Conservation (phyloP, 2,888 invertebrate species). For the Acronicta psi region DNA sequence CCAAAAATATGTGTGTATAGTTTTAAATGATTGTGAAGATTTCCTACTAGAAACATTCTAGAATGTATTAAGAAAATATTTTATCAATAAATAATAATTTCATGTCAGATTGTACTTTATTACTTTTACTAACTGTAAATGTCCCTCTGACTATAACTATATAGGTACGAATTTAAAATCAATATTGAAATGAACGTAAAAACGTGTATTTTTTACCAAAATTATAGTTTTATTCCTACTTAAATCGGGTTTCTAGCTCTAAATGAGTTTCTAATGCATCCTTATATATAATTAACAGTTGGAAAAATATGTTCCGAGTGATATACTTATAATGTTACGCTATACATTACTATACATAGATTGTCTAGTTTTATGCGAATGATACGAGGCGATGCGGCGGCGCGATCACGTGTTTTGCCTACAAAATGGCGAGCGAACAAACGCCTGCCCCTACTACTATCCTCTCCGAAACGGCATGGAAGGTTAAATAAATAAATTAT, state of each 20-base stretch:
- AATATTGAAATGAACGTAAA: constrained; percentile 40
- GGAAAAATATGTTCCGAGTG: constrained; percentile 83
- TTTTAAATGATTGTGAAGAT: constrained; percentile 18
- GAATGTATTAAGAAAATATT: constrained; percentile 9
- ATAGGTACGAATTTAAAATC: constrained; percentile 40
- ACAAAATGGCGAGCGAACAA: constrained; percentile 12
- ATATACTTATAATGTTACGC: constrained; percentile 73
- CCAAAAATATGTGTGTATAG: constrained; percentile 43
- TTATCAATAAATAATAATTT: constrained; percentile 27
- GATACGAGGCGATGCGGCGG: constrained; percentile 70
- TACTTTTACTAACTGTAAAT: constrained; percentile 45
- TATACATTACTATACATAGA: constrained; percentile 73
- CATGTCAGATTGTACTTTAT: constrained; percentile 39
- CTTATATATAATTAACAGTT: constrained; percentile 73
- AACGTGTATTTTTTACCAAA: constrained; percentile 45
- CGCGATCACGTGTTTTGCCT: constrained; percentile 6
- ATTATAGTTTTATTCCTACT: constrained; percentile 50
- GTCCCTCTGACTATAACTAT: constrained; percentile 42
- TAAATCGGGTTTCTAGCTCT: constrained; percentile 42
- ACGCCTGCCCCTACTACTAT: constrained; percentile 2
- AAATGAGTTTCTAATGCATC: constrained; percentile 56
- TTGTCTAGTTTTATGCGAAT: constrained; percentile 79
- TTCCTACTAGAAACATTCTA: constrained; percentile 7
- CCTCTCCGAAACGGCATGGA: constrained; percentile 21
- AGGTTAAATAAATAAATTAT: constrained; percentile 78